These are phyloP conservation scores for Halictus quadricinctus DNA, from an alignment of 2,888 invertebrate species.

Conservation along the genomic window DNA sequence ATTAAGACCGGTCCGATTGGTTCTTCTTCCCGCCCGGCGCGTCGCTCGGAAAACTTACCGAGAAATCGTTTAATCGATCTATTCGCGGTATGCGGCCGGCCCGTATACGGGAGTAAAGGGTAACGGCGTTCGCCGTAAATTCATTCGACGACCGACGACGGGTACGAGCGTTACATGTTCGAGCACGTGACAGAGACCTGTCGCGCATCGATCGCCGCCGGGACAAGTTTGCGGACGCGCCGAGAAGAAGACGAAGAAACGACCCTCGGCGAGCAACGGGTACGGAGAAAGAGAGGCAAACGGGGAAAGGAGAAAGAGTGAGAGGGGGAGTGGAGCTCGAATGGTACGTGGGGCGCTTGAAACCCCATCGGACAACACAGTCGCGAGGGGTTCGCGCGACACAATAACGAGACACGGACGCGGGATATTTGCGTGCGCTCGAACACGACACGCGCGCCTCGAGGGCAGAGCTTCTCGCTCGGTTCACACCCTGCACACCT, in stretches of 20 bases:
- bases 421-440: constrained; percentile 34
- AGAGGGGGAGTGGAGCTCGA: constrained; percentile 32
- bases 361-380: constrained; percentile 57
- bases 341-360: constrained; percentile 52
- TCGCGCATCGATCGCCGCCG: constrained; percentile 59
- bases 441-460: constrained; percentile 50
- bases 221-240: constrained; percentile 20
- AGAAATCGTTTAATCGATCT: constrained; percentile 5
- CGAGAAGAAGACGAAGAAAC: constrained; percentile 59
- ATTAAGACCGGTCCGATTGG: constrained; percentile 6
- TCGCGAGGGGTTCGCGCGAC: constrained; percentile 51
- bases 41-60: not conserved
- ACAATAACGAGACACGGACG: constrained; percentile 54
- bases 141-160: constrained; percentile 4
- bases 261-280: constrained; percentile 50
- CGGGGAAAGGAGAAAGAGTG: constrained; percentile 23
- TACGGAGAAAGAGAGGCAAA: constrained; percentile 12
- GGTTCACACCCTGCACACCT: constrained; percentile 27
- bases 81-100: not conserved
- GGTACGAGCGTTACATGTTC: constrained; percentile 33
- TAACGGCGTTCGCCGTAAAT: constrained; percentile 31
- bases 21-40: constrained; percentile 6
- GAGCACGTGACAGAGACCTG: constrained; percentile 57
- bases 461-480: constrained; percentile 44
- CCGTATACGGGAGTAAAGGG: constrained; percentile 18